Conservation (phyloP, 1,140 invertebrate genomes). For the Pinna nobilis region DNA sequence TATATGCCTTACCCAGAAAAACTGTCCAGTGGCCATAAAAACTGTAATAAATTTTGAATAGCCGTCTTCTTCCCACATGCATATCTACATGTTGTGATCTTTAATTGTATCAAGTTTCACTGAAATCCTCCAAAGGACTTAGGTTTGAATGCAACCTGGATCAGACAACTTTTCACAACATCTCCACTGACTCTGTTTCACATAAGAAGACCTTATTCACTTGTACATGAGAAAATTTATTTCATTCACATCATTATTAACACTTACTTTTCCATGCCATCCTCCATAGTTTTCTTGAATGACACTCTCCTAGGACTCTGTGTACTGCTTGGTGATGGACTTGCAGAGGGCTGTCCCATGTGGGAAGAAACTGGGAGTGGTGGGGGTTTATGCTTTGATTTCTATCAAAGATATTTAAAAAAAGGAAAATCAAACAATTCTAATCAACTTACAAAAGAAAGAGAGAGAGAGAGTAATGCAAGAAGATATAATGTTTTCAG, state of each 20-base stretch:
- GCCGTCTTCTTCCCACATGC: too few relatives aligned
- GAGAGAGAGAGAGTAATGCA: too few relatives aligned
- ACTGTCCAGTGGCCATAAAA: too few relatives aligned
- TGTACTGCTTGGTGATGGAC: slow-evolving; percentile 70
- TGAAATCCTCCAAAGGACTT: background rate
- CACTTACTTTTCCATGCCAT: slow-evolving; percentile 93
- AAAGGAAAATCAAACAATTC: too few relatives aligned
- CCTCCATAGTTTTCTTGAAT: slow-evolving; percentile 91
- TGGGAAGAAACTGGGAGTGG: slow-evolving; percentile 57
- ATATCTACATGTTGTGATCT: background rate
- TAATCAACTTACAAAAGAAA: too few relatives aligned
- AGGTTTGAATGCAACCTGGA: background rate
- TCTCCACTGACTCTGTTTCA: background rate
- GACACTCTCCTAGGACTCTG: slow-evolving; percentile 78
- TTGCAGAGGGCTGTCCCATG: slow-evolving; percentile 29
- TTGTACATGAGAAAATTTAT: background rate
- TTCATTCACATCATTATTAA: background rate
- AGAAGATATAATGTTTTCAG: too few relatives aligned
- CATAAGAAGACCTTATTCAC: background rate
- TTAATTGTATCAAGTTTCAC: background rate
- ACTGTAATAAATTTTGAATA: too few relatives aligned
- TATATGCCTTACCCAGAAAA: too few relatives aligned
- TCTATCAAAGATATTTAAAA: too few relatives aligned
- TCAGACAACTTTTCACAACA: background rate
- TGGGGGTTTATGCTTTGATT: slow-evolving; percentile 71